Evolutionary conservation across 2,888 invertebrate genomes (phyloP), one percentile per base, ranked within the genome.

Genomic region (Meghimatium bilineatum): DNA sequence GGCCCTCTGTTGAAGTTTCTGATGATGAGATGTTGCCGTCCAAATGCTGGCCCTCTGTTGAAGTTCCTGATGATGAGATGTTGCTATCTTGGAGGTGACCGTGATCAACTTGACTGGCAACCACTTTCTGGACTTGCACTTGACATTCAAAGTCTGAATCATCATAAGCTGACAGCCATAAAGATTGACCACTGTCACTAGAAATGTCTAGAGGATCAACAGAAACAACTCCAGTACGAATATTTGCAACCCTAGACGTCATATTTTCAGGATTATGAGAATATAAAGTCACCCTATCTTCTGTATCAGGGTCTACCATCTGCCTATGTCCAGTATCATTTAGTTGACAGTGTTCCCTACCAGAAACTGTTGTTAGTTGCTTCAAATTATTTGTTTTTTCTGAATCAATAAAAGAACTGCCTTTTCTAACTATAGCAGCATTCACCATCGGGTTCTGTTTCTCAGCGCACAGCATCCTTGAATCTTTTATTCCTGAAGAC

Each of bases 101-200:
- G 26, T n/a, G n/a, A 67, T 44, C 66, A 63, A 23, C 44, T 44
- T 44, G 20, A n/a, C 3, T 60, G 3, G 26, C 32, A 32, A 34
- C 34, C 23, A 3, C 32, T 36, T 52, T 75, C 6, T 49, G 49
- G n/a, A 38, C 20, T 0, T 49, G 49, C 26, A 38, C 20, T 38
- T 77, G 60, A 23, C 1, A 49, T 14, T 77, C 60, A 29, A 29
- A 29, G n/a, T 78, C 78, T 29, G 77, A 77, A 29, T 77, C 77
- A n/a, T 63, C 77, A 77, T 77, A n/a, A 63, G 77, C 77, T 36
- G 77, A 77, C n/a, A 77, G 5, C 63, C 63, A 63, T 14, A 77
- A 12, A 63, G 63, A 63, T 6, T 77, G 63, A 10, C 26, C 32
- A 44, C 44, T 78, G 44, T 49, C 10, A 32, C 12, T 26, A 44